phyloP scores from a whole-genome alignment of 2,888 invertebrate genomes.

The Prostheceraeus crozeri region DNA sequence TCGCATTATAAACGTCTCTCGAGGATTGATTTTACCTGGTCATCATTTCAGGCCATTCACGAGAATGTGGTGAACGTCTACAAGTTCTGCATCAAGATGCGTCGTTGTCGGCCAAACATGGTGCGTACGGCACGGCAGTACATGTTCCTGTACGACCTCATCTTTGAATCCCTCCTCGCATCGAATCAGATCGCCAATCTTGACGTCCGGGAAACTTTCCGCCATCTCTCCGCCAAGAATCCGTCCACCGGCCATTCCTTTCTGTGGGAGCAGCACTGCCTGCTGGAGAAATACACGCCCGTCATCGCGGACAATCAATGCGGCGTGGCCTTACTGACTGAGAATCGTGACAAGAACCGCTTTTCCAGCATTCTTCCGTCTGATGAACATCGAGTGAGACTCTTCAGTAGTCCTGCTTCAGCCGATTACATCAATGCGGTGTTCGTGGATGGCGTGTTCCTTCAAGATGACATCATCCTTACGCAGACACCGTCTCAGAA shows the following conservation, averaged over 20 bases:
- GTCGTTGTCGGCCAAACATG: conserved; percentile 49
- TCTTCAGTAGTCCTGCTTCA: conserved; percentile 43
- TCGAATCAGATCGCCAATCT: conserved; percentile 44
- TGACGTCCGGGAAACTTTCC: conserved; percentile 46
- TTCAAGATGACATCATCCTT: conserved; percentile 47
- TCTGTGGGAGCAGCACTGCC: conserved; percentile 13
- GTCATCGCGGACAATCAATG: neutral
- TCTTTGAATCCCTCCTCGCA: conserved; percentile 52
- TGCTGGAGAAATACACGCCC: conserved; percentile 31
- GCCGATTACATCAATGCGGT: conserved; percentile 55
- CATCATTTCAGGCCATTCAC: too few species aligned
- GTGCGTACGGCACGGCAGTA: conserved; percentile 54
- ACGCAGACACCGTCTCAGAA: conserved; percentile 52
- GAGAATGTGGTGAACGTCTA: conserved; percentile 50
- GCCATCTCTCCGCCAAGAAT: conserved; percentile 41
- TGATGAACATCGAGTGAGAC: conserved; percentile 44
- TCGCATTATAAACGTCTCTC: too few species aligned
- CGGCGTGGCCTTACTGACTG: neutral
- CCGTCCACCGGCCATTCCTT: conserved; percentile 42
- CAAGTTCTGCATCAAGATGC: conserved; percentile 47
- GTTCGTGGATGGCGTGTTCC: conserved; percentile 49
- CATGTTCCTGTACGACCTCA: conserved; percentile 51
- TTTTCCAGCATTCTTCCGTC: conserved; percentile 46
- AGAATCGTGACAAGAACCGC: conserved; percentile 26
- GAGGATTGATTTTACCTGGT: too few species aligned